phyloP scores from a whole-genome alignment of 2,113 vertebrate genomes.

The Zosterops pallidus region DNA sequence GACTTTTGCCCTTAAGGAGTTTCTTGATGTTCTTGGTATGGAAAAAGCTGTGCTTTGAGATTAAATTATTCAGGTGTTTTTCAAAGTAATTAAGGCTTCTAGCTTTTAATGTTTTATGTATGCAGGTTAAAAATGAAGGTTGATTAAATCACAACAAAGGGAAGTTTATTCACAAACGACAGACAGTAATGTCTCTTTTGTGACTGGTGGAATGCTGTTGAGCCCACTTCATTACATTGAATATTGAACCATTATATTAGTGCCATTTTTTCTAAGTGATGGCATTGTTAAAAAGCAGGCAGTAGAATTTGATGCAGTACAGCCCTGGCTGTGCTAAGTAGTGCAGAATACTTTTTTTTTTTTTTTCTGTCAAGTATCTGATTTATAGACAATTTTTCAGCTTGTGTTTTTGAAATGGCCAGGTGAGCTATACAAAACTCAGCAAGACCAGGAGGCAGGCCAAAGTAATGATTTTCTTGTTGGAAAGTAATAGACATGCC shows the following conservation, averaged over 20 bases:
- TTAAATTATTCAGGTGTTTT: conserved; percentile 66
- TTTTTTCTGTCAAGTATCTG: neutral
- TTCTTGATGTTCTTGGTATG: neutral
- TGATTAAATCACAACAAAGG: conserved; percentile 61
- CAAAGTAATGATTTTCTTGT: conserved; percentile 43
- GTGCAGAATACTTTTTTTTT: neutral
- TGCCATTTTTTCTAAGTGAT: neutral
- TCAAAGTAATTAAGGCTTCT: conserved; percentile 64
- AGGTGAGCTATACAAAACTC: conserved; percentile 16
- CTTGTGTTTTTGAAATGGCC: conserved; percentile 13
- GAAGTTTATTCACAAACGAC: conserved; percentile 46
- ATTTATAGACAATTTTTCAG: conserved; percentile 15
- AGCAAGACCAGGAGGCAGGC: conserved; percentile 9
- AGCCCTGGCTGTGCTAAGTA: neutral
- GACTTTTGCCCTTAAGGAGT: conserved; percentile 8
- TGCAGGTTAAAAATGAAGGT: conserved; percentile 66
- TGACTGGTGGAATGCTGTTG: conserved; percentile 25
- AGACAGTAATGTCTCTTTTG: neutral
- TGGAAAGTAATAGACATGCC: conserved; percentile 35
- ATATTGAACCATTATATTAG: neutral
- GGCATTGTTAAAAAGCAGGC: neutral
- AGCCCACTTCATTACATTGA: neutral
- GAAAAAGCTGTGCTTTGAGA: neutral
- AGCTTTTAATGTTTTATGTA: conserved; percentile 66
- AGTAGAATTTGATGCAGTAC: neutral